phyloP scores from a whole-genome alignment of 2,797 vertebrate species.

The Nannoperca australis region DNA sequence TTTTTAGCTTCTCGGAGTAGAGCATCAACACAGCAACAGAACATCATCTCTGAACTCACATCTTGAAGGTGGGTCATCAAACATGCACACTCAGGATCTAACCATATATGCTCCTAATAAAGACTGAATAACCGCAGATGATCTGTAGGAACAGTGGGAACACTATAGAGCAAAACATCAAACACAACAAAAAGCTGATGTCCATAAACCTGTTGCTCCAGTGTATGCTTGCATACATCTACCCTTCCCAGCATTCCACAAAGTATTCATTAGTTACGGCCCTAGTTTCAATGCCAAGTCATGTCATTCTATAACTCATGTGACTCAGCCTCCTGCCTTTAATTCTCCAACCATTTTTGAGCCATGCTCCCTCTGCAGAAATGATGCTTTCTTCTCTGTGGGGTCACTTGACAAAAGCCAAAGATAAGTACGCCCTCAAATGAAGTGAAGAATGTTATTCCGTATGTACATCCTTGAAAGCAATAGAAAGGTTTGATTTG shows the following conservation, averaged over 20 bases:
- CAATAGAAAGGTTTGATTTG: conserved; percentile 7
- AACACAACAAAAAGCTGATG: not conserved
- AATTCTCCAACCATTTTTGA: not conserved
- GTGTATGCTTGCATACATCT: not conserved
- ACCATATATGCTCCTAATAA: not conserved
- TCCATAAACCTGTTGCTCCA: not conserved
- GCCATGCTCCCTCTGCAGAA: conserved; percentile 5
- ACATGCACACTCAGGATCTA: not conserved
- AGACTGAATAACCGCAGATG: not conserved
- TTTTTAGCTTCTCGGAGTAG: not conserved
- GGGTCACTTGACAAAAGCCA: conserved; percentile 43
- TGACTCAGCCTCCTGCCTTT: conserved; percentile 2
- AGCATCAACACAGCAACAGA: not conserved
- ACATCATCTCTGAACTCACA: not conserved
- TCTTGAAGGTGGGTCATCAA: not conserved
- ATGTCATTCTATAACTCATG: conserved; percentile 9
- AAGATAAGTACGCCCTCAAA: conserved; percentile 10
- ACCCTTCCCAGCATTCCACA: not conserved
- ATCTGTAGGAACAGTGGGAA: not conserved
- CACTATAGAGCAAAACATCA: not conserved
- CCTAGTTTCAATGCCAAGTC: not conserved
- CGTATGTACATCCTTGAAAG: conserved; percentile 34
- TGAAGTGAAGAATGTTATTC: conserved; percentile 19
- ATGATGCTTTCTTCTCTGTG: conserved; percentile 7
- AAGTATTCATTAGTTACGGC: not conserved